Conservation (phyloP, 92 coral and sea anemone genomes). For the Chrysogorgia sp. region DNA sequence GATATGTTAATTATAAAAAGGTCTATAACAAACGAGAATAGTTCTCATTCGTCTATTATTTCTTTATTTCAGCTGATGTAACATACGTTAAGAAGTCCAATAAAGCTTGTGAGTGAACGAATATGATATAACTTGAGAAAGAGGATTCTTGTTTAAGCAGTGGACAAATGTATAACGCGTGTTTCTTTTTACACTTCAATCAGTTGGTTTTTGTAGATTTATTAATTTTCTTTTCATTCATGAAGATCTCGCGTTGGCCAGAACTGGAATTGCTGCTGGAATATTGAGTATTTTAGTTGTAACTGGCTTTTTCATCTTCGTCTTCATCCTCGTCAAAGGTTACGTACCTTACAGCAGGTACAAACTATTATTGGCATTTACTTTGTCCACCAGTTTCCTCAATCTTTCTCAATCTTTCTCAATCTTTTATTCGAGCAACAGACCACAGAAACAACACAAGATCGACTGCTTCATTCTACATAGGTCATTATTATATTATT, state of each 20-base stretch:
- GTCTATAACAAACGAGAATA: neutral
- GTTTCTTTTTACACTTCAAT: neutral
- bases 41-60: neutral
- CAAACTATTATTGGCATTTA: too few species aligned
- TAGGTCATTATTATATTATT: neutral
- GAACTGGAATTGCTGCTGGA: slow-evolving; percentile 20
- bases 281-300: slow-evolving; percentile 6
- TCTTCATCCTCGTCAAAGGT: slow-evolving; percentile 1
- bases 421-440: too few species aligned
- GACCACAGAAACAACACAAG: too few species aligned
- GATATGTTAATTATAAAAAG: neutral
- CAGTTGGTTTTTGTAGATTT: neutral
- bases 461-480: neutral
- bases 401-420: too few species aligned
- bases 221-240: neutral
- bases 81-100: slow-evolving; percentile 35
- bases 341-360: slow-evolving; percentile 30
- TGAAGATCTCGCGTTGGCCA: slow-evolving; percentile 23
- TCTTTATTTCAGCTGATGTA: slow-evolving; percentile 25
- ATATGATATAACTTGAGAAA: neutral
- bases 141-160: neutral
- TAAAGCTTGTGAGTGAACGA: slow-evolving; percentile 11
- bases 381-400: too few species aligned
- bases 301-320: slow-evolving; percentile 2
- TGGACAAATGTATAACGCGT: neutral